Evolutionary conservation across 1,140 invertebrate species (phyloP).

Genomic region (Aphis gossypii): DNA sequence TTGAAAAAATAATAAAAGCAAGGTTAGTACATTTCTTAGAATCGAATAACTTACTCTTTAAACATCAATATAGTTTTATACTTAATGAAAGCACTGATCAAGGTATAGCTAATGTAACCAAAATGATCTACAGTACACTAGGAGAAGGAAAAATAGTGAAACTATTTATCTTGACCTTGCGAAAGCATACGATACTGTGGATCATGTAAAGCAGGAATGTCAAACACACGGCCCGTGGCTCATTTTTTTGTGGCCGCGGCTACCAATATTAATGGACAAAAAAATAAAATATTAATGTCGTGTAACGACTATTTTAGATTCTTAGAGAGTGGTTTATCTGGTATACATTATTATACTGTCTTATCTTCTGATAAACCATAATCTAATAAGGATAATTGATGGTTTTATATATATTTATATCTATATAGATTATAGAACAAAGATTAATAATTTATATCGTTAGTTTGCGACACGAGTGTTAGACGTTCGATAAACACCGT

Average conservation of each 20-base stretch:
- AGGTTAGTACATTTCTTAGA: too few species aligned
- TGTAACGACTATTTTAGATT: background rate
- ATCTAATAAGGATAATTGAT: background rate
- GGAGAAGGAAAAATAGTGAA: too few species aligned
- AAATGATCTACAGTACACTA: too few species aligned
- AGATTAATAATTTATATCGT: background rate
- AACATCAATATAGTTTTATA: too few species aligned
- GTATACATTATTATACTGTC: too few species aligned
- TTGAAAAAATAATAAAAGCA: too few species aligned
- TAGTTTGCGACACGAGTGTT: background rate
- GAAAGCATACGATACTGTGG: too few species aligned
- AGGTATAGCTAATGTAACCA: too few species aligned
- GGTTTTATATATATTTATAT: background rate
- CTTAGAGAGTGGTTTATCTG: too few species aligned
- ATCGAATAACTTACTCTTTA: too few species aligned
- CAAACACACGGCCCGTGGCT: background rate
- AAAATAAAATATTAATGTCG: background rate
- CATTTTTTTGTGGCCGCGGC: background rate
- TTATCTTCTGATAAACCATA: background rate
- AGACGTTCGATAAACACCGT: background rate
- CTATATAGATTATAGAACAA: background rate
- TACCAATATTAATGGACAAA: background rate
- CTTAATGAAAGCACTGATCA: too few species aligned
- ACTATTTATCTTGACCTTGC: too few species aligned
- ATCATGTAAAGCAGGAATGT: background rate